Conservation (phyloP, 1,140 invertebrate species). For the Drosophila varians region DNA sequence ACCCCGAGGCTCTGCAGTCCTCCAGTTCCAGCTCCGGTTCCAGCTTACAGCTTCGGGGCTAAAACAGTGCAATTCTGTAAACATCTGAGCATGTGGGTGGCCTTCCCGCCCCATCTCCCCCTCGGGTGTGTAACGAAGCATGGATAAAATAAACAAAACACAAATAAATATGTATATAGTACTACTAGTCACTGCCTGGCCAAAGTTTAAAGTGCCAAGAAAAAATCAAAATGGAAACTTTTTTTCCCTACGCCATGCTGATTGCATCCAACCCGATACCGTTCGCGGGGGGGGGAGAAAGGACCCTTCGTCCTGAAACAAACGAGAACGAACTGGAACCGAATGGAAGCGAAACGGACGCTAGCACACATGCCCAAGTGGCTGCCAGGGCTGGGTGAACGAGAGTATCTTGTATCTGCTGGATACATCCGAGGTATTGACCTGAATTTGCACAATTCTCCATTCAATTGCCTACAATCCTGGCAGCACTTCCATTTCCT, state of each 20-base stretch:
- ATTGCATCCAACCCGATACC: slow-evolving; percentile 65
- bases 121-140: slow-evolving; percentile 72
- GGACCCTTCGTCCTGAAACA: no score
- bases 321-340: slow-evolving; percentile 3
- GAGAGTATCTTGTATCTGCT: slow-evolving; percentile 6
- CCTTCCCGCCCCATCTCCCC: not conserved
- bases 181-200: slow-evolving; percentile 35
- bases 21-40: not conserved
- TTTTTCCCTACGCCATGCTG: slow-evolving; percentile 46
- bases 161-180: slow-evolving; percentile 63
- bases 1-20: slow-evolving; percentile 43
- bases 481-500: not conserved
- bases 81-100: slow-evolving; percentile 34
- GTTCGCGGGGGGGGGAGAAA: slow-evolving; percentile 4
- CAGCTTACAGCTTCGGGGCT: slow-evolving; percentile 39
- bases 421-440: slow-evolving; percentile 17
- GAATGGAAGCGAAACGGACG: slow-evolving; percentile 14
- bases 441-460: slow-evolving; percentile 3
- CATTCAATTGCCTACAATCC: slow-evolving; percentile 12
- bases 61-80: slow-evolving; percentile 71
- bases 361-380: slow-evolving; percentile 1
- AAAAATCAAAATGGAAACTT: slow-evolving; percentile 64
- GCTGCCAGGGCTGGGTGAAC: slow-evolving; percentile 2
- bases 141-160: slow-evolving; percentile 79
- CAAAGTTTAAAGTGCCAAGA: slow-evolving; percentile 77